A percentile compares a stretch with the other conserved stretches of the same genome.
Evolutionary conservation across 2,113 vertebrate species (phyloP).

Genomic region (Syngnathoides biaculeatus): DNA sequence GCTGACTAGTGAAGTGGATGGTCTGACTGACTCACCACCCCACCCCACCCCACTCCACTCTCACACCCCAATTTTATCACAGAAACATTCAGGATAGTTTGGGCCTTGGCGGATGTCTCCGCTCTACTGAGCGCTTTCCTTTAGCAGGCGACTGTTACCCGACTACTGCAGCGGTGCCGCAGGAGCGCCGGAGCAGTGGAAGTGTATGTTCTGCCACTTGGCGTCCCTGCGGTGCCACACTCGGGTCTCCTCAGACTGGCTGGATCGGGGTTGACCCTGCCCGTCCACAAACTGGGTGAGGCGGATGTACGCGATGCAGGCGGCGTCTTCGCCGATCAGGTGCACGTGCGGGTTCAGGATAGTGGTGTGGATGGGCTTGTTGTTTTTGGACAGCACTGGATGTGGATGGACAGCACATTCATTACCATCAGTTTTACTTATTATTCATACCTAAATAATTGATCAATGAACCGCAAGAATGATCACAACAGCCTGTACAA

Average conservation of each 20-base stretch:
- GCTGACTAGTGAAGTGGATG: background rate
- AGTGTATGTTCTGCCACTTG: slow-evolving; percentile 98
- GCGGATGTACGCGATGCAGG: slow-evolving; percentile 96
- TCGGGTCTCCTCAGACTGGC: slow-evolving; percentile 93
- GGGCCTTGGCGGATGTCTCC: background rate
- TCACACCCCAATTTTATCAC: too few species aligned
- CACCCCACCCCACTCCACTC: too few species aligned
- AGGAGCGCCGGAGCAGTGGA: slow-evolving; percentile 94
- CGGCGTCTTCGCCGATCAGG: slow-evolving; percentile 92
- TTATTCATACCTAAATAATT: too few species aligned
- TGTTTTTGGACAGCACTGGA: slow-evolving; percentile 92
- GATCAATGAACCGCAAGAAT: background rate
- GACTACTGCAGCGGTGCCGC: slow-evolving; percentile 95
- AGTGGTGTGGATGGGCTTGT: slow-evolving; percentile 96
- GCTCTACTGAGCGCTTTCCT: background rate
- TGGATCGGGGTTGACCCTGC: slow-evolving; percentile 90
- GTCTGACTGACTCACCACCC: too few species aligned
- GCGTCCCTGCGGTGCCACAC: slow-evolving; percentile 95
- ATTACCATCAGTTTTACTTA: background rate
- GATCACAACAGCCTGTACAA: background rate
- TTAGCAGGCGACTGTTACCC: slow-evolving; percentile 69
- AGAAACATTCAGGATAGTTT: too few species aligned
- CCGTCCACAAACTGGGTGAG: slow-evolving; percentile 91
- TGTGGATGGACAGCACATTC: background rate
- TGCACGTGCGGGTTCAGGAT: slow-evolving; percentile 97